Conservation (phyloP, 2,113 vertebrate species). For the Alces alces region DNA sequence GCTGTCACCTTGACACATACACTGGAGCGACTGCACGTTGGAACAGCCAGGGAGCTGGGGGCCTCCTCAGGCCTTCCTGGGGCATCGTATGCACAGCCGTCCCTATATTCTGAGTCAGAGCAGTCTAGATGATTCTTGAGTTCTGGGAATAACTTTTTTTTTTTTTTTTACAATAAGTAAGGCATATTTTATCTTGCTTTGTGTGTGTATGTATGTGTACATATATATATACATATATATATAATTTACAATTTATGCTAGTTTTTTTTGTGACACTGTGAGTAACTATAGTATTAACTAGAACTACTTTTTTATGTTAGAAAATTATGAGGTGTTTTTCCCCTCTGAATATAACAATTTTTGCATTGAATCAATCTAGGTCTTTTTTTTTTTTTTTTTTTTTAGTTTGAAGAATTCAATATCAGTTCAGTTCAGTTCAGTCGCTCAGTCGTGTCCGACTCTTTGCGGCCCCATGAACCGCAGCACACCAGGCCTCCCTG, state of each 20-base stretch:
- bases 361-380: background rate
- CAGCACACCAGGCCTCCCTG: too few species aligned
- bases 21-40: background rate
- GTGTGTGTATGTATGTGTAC: background rate
- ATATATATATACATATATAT: background rate
- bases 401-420: background rate
- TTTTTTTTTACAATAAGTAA: background rate
- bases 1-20: background rate
- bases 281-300: conserved; percentile 3
- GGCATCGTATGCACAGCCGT: background rate
- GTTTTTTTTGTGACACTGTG: background rate
- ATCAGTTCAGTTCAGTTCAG: too few species aligned
- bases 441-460: too few species aligned
- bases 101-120: background rate
- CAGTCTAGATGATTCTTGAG: background rate
- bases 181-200: background rate
- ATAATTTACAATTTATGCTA: background rate
- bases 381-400: background rate
- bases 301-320: conserved; percentile 11
- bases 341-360: background rate
- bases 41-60: background rate
- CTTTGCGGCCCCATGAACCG: too few species aligned
- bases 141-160: background rate
- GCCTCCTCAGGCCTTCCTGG: background rate
- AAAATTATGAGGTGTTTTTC: background rate